Base-by-base conservation (phyloP, 2,797 vertebrate species). In the Betta splendens region DNA sequence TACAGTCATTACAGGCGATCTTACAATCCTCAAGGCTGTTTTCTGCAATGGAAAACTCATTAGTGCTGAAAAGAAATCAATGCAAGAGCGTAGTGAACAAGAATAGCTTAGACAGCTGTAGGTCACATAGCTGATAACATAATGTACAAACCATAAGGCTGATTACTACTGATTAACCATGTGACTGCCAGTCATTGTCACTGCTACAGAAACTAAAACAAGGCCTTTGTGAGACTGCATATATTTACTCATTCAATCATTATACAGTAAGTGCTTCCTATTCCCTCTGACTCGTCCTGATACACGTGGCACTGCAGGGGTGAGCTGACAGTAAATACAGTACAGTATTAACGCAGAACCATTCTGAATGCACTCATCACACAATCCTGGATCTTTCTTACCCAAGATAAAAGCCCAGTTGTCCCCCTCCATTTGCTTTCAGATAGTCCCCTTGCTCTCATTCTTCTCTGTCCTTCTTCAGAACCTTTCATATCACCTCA, bases 321-420 rank as follows among this genome's bases (percentile, higher is more conserved):
- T 18, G 20, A 0, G 15, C 15, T 23, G 23, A 42, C 1, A 22
- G 17, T 3, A 36, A 46, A 2, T 8, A 23, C 13, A 5, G 10
- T 35, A 8, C 12, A 6, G 10, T 15, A 13, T 50, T 0, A 6
- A 17, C 20, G 37, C 5, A 16, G 42, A 50, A 32, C 31, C 31
- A 44, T 8, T 22, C 16, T 20, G 22, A 52, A 48, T n/a, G 20
- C 43, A 32, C 9, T 9, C 1, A 47, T 50, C 17, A 32, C 18
- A 57, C 2, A 3, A 29, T 36, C 16, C 26, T 18, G 9, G 25
- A 15, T 39, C 10, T 29, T 55, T 59, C 86, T 87, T 84, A 88
- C 87, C 85, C 67, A 37, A 72, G 31, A 88, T 84, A 25, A 89
- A 89, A 72, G 82, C 80, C 85, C 84, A 88, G 82, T 70, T 83